These are phyloP conservation scores for Lethenteron reissneri DNA, from an alignment of 2,113 vertebrate genomes.

Conservation along the genomic window DNA sequence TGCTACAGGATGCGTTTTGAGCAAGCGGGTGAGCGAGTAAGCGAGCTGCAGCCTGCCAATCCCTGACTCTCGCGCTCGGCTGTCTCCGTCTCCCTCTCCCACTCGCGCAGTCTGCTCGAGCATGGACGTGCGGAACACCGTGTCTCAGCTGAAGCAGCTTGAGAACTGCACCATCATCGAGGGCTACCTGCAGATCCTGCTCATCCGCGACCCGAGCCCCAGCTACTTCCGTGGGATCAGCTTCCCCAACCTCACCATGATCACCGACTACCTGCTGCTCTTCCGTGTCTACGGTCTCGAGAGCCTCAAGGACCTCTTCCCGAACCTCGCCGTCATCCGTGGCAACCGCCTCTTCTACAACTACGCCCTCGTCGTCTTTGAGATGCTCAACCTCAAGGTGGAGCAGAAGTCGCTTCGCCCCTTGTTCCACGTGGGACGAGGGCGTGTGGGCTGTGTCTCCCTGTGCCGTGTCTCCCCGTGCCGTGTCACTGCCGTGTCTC, in stretches of 20 bases:
- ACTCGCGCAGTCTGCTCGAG: constrained; percentile 30
- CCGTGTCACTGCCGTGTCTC: no score
- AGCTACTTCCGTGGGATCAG: constrained; percentile 32
- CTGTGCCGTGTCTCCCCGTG: no score
- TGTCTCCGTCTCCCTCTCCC: background rate
- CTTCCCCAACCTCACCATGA: constrained; percentile 34
- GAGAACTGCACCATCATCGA: constrained; percentile 41
- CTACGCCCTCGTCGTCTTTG: constrained; percentile 35
- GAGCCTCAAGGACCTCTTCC: constrained; percentile 37
- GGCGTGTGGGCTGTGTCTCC: no score
- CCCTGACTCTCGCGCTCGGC: no score
- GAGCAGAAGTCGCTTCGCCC: no score
- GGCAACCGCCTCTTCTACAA: constrained; percentile 35
- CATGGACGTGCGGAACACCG: constrained; percentile 37
- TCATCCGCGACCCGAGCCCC: constrained; percentile 30
- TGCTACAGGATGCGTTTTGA: no score
- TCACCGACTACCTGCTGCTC: constrained; percentile 39
- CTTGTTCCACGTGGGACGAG: no score
- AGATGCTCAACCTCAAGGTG: constrained; percentile 31
- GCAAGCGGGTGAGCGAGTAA: no score
- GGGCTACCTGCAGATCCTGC: constrained; percentile 38
- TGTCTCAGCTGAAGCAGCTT: constrained; percentile 28
- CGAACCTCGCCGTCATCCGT: constrained; percentile 32
- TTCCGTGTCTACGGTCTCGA: constrained; percentile 40
- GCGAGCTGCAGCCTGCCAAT: no score